phyloP scores from a whole-genome alignment of 1,140 invertebrate genomes.

The Drosophila ficusphila region DNA sequence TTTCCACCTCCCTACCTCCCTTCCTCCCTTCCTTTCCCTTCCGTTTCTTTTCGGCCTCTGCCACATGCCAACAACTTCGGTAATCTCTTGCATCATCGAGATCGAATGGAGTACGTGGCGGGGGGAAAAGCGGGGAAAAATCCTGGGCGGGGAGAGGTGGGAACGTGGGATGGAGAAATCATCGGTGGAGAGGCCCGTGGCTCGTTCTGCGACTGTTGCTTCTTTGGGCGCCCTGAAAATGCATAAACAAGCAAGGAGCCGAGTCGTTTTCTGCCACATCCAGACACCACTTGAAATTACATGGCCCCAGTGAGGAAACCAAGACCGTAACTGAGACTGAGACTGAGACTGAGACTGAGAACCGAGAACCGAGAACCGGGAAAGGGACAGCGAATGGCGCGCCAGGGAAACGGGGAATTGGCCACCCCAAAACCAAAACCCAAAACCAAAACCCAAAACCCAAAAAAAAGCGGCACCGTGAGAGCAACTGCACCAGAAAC shows the following conservation, averaged over 20 bases:
- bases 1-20: no score
- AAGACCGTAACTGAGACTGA: no score
- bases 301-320: constrained; percentile 13
- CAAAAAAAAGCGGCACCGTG: constrained; percentile 12
- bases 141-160: not conserved
- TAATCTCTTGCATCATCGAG: constrained; percentile 80
- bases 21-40: no score
- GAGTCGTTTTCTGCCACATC: constrained; percentile 38
- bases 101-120: constrained; percentile 71
- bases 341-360: not conserved
- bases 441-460: constrained; percentile 9
- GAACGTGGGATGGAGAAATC: not conserved
- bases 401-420: not conserved
- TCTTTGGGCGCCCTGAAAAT: constrained; percentile 50
- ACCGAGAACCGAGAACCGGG: not conserved
- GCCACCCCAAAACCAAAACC: not conserved
- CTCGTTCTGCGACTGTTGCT: constrained; percentile 67
- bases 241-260: constrained; percentile 67
- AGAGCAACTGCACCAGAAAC: constrained; percentile 4
- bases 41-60: constrained; percentile 12
- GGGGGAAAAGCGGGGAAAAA: not conserved
- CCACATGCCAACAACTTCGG: constrained; percentile 72
- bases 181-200: not conserved
- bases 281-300: constrained; percentile 53
- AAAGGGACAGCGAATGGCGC: not conserved